Evolutionary conservation across 1,140 invertebrate genomes (phyloP), one percentile per base, ranked within the genome.

Genomic region (Phenacoccus solenopsis): DNA sequence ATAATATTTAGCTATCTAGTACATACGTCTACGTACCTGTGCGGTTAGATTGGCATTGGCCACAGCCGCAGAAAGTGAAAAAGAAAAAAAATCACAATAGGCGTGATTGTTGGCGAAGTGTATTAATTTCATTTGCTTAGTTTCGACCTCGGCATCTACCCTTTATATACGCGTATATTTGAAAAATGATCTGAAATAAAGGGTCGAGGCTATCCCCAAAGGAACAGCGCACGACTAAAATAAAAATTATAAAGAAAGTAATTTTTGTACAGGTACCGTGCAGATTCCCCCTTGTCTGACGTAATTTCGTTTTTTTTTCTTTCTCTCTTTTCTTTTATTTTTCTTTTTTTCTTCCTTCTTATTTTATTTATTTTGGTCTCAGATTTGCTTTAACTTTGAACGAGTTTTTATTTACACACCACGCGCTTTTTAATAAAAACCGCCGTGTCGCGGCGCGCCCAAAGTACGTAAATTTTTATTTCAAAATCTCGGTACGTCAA

Each of bases 171-270:
- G n/a, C n/a, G n/a, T n/a, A n/a, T 49, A 9, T 49, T 49, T 49
- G 38, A 49, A 49, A 49, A 49, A 49, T 49, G 38, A 49, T 49
- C 38, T n/a, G 38, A 49, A 49, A 49, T 49, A 49, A 49, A 49
- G 38, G 38, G 38, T 49, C 38, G 38, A 49, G 38, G 20, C 20
- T 16, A 49, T 49, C 38, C 38, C 38, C 38, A 49, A 49, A 49
- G 38, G 38, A 49, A n/a, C 38, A 49, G 38, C n/a, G n/a, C 38
- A 49, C 38, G 38, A 49, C 38, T 49, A 49, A 49, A 49, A 49
- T 49, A 49, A 49, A 49, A 49, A 49, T 49, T 49, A 49, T 49
- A 49, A 49, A 49, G 38, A 49, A 49, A 49, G 38, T 49, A 49
- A 49, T 49, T 49, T 49, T 49, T 16, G 38, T 49, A 49, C 38